These are phyloP conservation scores for Valencia hispanica DNA, from an alignment of 2,797 vertebrate species.

Conservation along the genomic window DNA sequence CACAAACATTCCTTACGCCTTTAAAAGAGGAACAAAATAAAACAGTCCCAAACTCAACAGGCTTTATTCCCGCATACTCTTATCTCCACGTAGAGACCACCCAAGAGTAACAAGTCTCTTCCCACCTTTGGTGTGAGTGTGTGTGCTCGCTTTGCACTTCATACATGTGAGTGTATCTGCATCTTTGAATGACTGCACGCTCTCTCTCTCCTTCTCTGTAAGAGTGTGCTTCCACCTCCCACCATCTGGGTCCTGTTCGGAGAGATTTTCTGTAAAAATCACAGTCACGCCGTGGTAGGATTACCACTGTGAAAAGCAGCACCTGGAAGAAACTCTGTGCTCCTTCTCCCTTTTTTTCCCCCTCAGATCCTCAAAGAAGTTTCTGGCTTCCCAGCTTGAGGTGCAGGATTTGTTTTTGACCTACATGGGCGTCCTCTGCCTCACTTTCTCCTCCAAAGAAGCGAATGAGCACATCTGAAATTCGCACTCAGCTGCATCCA, in stretches of 20 bases:
- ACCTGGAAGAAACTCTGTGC: constrained; percentile 75
- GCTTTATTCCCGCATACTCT: constrained; percentile 58
- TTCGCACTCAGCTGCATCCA: constrained; percentile 49
- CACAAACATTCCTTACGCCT: constrained; percentile 56
- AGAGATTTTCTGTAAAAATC: constrained; percentile 77
- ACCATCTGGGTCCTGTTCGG: constrained; percentile 76
- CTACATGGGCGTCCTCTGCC: constrained; percentile 75
- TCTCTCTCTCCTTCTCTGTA: constrained; percentile 17
- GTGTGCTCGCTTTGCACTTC: constrained; percentile 45
- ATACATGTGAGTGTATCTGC: constrained; percentile 31
- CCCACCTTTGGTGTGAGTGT: constrained; percentile 69
- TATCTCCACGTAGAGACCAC: constrained; percentile 76
- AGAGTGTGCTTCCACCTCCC: constrained; percentile 61
- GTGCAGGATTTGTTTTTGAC: constrained; percentile 77
- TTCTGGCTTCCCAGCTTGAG: constrained; percentile 75
- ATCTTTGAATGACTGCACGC: constrained; percentile 33
- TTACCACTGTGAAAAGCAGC: constrained; percentile 76
- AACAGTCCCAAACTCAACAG: constrained; percentile 55
- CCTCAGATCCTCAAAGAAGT: constrained; percentile 74
- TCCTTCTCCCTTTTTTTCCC: constrained; percentile 53
- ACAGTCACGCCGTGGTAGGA: constrained; percentile 75
- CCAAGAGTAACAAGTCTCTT: constrained; percentile 72
- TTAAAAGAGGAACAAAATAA: constrained; percentile 51
- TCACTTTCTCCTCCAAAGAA: constrained; percentile 62
- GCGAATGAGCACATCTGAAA: constrained; percentile 57